Conservation (phyloP, 2,113 vertebrate genomes). For the Charadrius vociferus region DNA sequence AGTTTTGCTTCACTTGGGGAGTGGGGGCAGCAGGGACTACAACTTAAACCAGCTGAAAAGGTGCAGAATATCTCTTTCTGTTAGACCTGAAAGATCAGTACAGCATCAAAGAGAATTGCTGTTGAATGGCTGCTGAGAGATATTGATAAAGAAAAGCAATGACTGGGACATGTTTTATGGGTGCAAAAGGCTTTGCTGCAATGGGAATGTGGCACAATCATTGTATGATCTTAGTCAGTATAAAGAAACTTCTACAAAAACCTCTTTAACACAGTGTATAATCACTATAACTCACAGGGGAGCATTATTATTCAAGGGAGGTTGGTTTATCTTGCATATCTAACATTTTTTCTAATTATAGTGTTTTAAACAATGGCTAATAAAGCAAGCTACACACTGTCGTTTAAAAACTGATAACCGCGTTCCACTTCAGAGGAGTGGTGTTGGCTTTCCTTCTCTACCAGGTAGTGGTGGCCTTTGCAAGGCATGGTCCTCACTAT, state of each 20-base stretch:
- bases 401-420: not conserved
- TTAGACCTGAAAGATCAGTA: not conserved
- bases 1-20: not conserved
- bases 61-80: not conserved
- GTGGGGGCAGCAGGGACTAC: not conserved
- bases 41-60: not conserved
- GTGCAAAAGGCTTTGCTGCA: not conserved
- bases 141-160: not conserved
- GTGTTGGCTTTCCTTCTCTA: not conserved
- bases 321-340: constrained; percentile 24
- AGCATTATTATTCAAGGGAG: not conserved
- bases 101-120: not conserved
- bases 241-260: not conserved
- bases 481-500: not conserved
- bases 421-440: not conserved
- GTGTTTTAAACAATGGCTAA: not conserved
- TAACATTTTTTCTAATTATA: constrained; percentile 8
- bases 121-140: not conserved
- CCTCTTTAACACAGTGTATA: not conserved
- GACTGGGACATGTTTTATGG: not conserved
- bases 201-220: not conserved
- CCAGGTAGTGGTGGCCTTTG: not conserved
- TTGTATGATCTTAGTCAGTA: not conserved
- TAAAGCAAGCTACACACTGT: not conserved
- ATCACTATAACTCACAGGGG: not conserved